Conservation (phyloP, 2,888 invertebrate genomes). For the Campoletis raptor region DNA sequence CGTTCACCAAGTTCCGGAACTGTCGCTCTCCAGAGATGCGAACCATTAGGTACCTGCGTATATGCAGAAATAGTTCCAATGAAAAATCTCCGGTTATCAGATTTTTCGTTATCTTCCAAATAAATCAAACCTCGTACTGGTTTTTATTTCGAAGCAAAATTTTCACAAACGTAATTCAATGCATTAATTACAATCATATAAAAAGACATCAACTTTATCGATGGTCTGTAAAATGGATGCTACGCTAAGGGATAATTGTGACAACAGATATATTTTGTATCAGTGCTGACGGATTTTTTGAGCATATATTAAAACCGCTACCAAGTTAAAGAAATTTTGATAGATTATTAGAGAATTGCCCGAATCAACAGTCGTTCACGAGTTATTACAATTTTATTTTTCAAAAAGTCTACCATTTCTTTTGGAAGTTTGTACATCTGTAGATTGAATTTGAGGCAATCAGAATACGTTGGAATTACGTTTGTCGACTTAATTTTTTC, state of each 20-base stretch:
- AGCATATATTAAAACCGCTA: too few species aligned
- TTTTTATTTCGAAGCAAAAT: background rate
- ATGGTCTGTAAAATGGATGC: background rate
- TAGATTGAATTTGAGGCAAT: too few species aligned
- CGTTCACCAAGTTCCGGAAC: conserved; percentile 43
- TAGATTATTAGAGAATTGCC: too few species aligned
- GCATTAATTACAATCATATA: background rate
- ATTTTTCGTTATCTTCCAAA: background rate
- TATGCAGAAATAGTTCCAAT: background rate
- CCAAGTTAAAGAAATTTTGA: too few species aligned
- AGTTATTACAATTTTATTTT: too few species aligned
- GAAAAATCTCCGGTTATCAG: background rate
- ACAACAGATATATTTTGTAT: too few species aligned
- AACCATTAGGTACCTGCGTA: conserved; percentile 7
- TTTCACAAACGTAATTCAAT: background rate
- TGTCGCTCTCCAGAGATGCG: conserved; percentile 22
- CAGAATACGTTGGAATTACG: too few species aligned
- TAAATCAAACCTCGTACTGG: background rate
- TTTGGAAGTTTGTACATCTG: too few species aligned
- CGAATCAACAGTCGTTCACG: too few species aligned
- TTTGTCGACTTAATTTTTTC: too few species aligned
- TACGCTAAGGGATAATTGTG: background rate
- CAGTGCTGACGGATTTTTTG: too few species aligned
- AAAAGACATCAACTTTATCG: background rate
- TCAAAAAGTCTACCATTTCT: too few species aligned